Percentiles rank a stretch among this genome's conserved stretches.
phyloP scores from a whole-genome alignment of 2,113 vertebrate species.

The Engraulis encrasicolus region DNA sequence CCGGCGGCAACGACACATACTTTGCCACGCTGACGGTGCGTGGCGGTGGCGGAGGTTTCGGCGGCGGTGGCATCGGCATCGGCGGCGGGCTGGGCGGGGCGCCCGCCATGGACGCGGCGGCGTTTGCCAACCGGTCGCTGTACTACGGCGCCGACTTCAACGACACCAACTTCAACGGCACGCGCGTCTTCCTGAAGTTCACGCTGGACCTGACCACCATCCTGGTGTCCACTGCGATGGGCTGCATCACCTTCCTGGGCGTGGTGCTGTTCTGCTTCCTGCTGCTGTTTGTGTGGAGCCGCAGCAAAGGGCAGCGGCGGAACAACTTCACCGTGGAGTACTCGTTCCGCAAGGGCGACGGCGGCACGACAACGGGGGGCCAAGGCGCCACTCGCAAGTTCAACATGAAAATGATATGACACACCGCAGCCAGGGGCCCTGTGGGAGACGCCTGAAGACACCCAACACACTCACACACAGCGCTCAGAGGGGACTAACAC shows the following conservation, averaged over 20 bases:
- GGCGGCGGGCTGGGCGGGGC: not conserved
- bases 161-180: slow-evolving; percentile 88
- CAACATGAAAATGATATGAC: slow-evolving; percentile 99
- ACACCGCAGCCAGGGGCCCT: slow-evolving; percentile 80
- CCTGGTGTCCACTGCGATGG: slow-evolving; percentile 97
- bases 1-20: slow-evolving; percentile 96
- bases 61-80: not conserved
- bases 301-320: slow-evolving; percentile 94
- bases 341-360: slow-evolving; percentile 94
- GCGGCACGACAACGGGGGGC: slow-evolving; percentile 76
- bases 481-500: slow-evolving; percentile 67
- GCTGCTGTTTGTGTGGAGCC: slow-evolving; percentile 96
- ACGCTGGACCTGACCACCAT: slow-evolving; percentile 97
- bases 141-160: slow-evolving; percentile 85
- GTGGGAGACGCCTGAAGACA: slow-evolving; percentile 77
- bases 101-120: slow-evolving; percentile 68
- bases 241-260: slow-evolving; percentile 97
- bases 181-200: slow-evolving; percentile 88
- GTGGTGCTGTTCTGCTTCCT: slow-evolving; percentile 99
- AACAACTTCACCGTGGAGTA: slow-evolving; percentile 97
- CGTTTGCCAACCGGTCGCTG: slow-evolving; percentile 80
- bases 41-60: slow-evolving; percentile 51
- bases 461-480: slow-evolving; percentile 73
- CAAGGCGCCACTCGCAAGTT: slow-evolving; percentile 93
- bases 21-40: slow-evolving; percentile 90